Evolutionary conservation across 2,888 invertebrate genomes (phyloP).

Genomic region (Meloe dianella): DNA sequence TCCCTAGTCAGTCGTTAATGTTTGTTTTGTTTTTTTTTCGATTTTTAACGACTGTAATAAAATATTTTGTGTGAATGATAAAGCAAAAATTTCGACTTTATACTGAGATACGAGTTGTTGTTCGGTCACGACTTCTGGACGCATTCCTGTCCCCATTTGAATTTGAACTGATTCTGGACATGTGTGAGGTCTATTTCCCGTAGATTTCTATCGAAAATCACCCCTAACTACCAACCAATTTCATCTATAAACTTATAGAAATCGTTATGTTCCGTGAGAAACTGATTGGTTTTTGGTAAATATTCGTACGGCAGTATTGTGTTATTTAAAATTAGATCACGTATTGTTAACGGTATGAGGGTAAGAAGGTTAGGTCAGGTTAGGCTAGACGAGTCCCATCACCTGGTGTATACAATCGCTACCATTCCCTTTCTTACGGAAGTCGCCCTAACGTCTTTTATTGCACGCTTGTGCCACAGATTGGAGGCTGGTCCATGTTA

Average conservation of each 20-base stretch:
- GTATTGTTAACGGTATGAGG: conserved; percentile 51
- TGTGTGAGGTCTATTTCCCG: neutral
- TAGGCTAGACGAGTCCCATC: conserved; percentile 46
- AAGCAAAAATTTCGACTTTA: neutral
- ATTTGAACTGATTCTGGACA: neutral
- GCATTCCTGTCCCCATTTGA: neutral
- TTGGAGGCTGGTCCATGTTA: conserved; percentile 27
- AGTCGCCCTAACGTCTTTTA: conserved; percentile 29
- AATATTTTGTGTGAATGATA: conserved; percentile 19
- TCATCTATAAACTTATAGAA: conserved; percentile 13
- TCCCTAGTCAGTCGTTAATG: conserved; percentile 22
- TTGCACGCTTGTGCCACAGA: conserved; percentile 25
- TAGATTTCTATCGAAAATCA: neutral
- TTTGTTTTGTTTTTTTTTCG: no score
- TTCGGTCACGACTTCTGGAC: neutral
- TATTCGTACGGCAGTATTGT: conserved; percentile 52
- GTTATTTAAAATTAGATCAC: conserved; percentile 58
- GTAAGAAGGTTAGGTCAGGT: conserved; percentile 51
- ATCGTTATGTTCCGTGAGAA: conserved; percentile 32
- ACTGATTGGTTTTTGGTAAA: conserved; percentile 47
- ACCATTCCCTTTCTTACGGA: conserved; percentile 32
- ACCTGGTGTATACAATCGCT: conserved; percentile 44
- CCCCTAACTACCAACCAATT: neutral
- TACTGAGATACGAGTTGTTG: no score
- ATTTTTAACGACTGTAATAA: conserved; percentile 21